Percentiles rank a stretch among this genome's conserved stretches.
phyloP scores from a whole-genome alignment of 2,888 invertebrate genomes.

The Incurvaria masculella region DNA sequence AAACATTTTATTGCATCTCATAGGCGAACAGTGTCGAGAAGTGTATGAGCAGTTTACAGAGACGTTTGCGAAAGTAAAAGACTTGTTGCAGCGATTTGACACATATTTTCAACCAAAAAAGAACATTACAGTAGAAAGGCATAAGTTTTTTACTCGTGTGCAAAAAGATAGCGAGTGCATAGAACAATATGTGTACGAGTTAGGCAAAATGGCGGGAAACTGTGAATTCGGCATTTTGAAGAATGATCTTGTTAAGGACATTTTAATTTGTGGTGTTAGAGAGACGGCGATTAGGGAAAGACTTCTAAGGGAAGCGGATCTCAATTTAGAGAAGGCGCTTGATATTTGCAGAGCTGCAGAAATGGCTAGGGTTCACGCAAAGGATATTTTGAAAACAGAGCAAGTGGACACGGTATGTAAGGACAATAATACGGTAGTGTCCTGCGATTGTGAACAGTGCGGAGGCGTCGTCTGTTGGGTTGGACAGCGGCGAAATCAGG shows the following conservation, averaged over 20 bases:
- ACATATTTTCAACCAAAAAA: slow-evolving; percentile 13
- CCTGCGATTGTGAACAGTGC: too few relatives aligned
- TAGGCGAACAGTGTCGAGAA: slow-evolving; percentile 14
- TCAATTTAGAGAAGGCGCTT: background rate
- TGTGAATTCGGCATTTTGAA: background rate
- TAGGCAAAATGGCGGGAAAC: background rate
- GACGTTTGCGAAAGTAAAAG: slow-evolving; percentile 4
- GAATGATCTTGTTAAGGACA: background rate
- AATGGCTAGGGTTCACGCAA: background rate
- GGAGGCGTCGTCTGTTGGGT: background rate
- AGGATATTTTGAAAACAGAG: background rate
- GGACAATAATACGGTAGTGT: too few relatives aligned
- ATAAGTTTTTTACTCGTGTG: slow-evolving; percentile 14
- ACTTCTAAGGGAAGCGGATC: background rate
- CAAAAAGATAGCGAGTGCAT: slow-evolving; percentile 13
- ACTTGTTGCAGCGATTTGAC: slow-evolving; percentile 13
- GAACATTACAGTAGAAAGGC: slow-evolving; percentile 16
- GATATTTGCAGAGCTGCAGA: background rate
- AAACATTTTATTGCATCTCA: slow-evolving; percentile 13
- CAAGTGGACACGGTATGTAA: too few relatives aligned
- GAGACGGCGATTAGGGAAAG: background rate
- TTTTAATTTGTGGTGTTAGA: background rate
- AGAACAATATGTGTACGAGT: slow-evolving; percentile 6
- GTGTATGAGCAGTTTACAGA: slow-evolving; percentile 11
- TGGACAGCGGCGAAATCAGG: background rate